These are phyloP conservation scores for Lycia hirtaria DNA, from an alignment of 2,888 invertebrate genomes.

Conservation along the genomic window DNA sequence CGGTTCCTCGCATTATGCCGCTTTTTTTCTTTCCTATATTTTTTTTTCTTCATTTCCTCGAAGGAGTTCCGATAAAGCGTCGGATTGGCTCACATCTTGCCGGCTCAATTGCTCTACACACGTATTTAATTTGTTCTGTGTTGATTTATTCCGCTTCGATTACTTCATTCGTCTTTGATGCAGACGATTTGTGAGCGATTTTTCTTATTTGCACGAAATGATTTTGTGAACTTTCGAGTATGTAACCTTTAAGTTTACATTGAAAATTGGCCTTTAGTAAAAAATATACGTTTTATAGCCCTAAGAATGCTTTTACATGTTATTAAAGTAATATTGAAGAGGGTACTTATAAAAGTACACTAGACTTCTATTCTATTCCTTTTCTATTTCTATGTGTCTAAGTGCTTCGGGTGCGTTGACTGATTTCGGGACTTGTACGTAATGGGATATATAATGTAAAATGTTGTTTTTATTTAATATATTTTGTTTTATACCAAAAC, in stretches of 20 bases:
- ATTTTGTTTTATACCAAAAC: no score
- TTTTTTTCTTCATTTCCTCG: constrained; percentile 60
- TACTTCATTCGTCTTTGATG: constrained; percentile 67
- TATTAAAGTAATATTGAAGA: constrained; percentile 1
- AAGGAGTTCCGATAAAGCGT: constrained; percentile 57
- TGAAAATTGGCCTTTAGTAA: constrained; percentile 10
- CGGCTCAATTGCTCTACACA: constrained; percentile 66
- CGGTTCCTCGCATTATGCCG: constrained; percentile 53
- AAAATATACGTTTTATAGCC: not conserved
- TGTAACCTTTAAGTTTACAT: not conserved
- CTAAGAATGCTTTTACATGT: not conserved
- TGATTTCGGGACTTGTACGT: constrained; percentile 48
- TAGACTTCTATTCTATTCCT: no score
- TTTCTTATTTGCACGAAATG: constrained; percentile 38
- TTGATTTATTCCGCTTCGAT: constrained; percentile 73
- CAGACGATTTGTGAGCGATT: constrained; percentile 55
- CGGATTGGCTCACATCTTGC: constrained; percentile 58
- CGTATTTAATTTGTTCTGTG: constrained; percentile 74
- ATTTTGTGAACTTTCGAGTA: not conserved
- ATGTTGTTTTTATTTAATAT: no score
- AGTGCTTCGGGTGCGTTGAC: constrained; percentile 23
- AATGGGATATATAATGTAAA: no score
- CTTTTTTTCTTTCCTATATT: constrained; percentile 48
- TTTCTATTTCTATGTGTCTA: no score
- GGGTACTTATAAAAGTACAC: constrained; percentile 1